phyloP scores from a whole-genome alignment of 2,888 invertebrate genomes.

The Glaucopsyche alexis region DNA sequence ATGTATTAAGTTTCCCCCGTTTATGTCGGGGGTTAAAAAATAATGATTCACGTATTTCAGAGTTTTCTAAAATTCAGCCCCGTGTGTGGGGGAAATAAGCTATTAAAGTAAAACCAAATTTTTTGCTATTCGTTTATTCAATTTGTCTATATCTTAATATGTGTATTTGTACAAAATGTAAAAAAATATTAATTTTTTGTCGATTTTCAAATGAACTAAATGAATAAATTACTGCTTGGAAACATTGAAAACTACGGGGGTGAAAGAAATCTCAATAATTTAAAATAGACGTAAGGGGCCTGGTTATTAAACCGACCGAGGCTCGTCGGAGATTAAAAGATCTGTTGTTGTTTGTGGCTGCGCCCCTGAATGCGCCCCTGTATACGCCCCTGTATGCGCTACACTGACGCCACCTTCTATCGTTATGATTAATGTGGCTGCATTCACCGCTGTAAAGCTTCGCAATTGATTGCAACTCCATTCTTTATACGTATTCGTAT shows the following conservation, averaged over 20 bases:
- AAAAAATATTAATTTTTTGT: too few relatives aligned
- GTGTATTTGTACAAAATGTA: too few relatives aligned
- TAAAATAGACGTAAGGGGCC: constrained; percentile 35
- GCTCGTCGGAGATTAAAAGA: constrained; percentile 65
- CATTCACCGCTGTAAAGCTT: constrained; percentile 49
- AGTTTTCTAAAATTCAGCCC: too few relatives aligned
- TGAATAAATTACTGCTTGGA: background rate
- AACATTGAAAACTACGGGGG: background rate
- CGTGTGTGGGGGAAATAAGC: too few relatives aligned
- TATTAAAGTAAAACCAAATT: too few relatives aligned
- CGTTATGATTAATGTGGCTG: constrained; percentile 67
- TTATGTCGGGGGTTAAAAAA: too few relatives aligned
- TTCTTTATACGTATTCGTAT: constrained; percentile 43
- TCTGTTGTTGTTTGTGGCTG: constrained; percentile 66
- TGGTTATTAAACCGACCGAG: constrained; percentile 37
- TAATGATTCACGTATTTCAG: too few relatives aligned
- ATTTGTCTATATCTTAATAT: too few relatives aligned
- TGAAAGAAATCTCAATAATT: constrained; percentile 26
- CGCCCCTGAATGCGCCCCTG: constrained; percentile 48
- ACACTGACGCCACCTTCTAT: constrained; percentile 50
- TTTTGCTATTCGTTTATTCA: too few relatives aligned
- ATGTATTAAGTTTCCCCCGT: too few relatives aligned
- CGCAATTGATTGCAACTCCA: constrained; percentile 52
- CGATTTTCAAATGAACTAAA: too few relatives aligned
- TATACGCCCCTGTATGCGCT: constrained; percentile 53